Evolutionary conservation across 2,797 vertebrate genomes (phyloP), one percentile per base, ranked within the genome.

Genomic region (Acanthurus lineatus): DNA sequence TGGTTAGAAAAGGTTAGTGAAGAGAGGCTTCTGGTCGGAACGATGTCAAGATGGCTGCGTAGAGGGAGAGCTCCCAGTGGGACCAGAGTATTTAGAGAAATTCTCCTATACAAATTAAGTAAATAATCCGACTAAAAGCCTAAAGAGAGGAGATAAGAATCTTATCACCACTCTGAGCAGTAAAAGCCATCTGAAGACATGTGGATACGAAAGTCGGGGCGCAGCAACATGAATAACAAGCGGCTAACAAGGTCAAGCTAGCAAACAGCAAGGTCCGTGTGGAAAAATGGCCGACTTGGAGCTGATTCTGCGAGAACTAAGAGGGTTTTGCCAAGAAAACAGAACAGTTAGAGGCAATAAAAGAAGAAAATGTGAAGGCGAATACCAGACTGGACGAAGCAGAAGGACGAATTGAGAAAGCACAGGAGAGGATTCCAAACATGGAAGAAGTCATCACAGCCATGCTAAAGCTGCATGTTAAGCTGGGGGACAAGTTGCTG

Each of bases 401-500:
- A 2, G 52, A 25, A 15, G 20, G 52, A 4, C 4, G 19, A 59
- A n/a, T 19, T 38, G 57, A 20, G 19, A 40, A 25, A 58, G 15
- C 8, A 2, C 9, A 51, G 8, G 49, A 51, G 5, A 9, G 49
- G 8, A 20, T 73, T 19, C 65, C 68, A 22, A 70, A 58, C 38
- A 59, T 17, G 4, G 51, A 82, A 3, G 75, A 76, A 2, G 35
- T 71, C 5, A 8, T 72, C 10, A 52, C 16, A 1, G 56, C 49
- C 9, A 63, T 82, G 42, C 32, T 79, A 38, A 54, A 83, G 14
- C 58, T 69, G 19, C 62, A 73, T 7, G 7, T 2, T 3, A 52
- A 57, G 17, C 6, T 69, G 5, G 63, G 74, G 6, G 81, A 62
- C 32, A 79, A 69, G 40, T 7, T 82, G 6, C 15, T 42, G 14